Evolutionary conservation across 1,140 invertebrate species (phyloP).

Genomic region (Musca vetustissima): DNA sequence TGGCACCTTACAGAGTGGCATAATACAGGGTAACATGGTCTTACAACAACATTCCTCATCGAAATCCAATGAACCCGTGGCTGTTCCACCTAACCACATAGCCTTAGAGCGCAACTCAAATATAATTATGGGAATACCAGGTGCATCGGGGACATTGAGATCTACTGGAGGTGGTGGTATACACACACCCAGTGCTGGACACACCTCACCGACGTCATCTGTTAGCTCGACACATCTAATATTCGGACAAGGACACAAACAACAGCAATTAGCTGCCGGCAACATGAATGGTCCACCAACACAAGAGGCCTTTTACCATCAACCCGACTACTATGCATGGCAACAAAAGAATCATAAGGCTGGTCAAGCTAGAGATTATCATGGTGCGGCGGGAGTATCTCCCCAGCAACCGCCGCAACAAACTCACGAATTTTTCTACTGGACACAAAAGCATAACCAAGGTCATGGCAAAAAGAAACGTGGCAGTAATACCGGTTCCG

Average conservation of each 20-base stretch:
- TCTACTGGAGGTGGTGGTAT: slow-evolving; percentile 40
- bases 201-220: slow-evolving; percentile 52
- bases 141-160: slow-evolving; percentile 35
- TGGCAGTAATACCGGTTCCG: slow-evolving; percentile 36
- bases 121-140: slow-evolving; percentile 5
- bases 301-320: slow-evolving; percentile 49
- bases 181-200: slow-evolving; percentile 38
- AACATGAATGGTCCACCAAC: slow-evolving; percentile 24
- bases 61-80: slow-evolving; percentile 4
- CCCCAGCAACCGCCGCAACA: slow-evolving; percentile 39
- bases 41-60: slow-evolving; percentile 32
- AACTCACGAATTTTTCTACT: slow-evolving; percentile 50
- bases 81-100: slow-evolving; percentile 33
- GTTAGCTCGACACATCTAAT: slow-evolving; percentile 52
- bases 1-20: slow-evolving; percentile 40
- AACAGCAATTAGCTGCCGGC: slow-evolving; percentile 33
- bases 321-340: slow-evolving; percentile 51
- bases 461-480: slow-evolving; percentile 47
- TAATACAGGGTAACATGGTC: slow-evolving; percentile 42
- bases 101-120: slow-evolving; percentile 36
- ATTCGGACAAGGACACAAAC: slow-evolving; percentile 47
- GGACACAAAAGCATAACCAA: slow-evolving; percentile 52
- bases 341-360: slow-evolving; percentile 35
- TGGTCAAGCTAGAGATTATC: slow-evolving; percentile 18
- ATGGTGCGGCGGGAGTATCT: slow-evolving; percentile 35